Percentiles rank a stretch among this genome's conserved stretches.
These are phyloP conservation scores for Venturia canescens DNA, from an alignment of 1,140 invertebrate genomes.

Conservation along the genomic window DNA sequence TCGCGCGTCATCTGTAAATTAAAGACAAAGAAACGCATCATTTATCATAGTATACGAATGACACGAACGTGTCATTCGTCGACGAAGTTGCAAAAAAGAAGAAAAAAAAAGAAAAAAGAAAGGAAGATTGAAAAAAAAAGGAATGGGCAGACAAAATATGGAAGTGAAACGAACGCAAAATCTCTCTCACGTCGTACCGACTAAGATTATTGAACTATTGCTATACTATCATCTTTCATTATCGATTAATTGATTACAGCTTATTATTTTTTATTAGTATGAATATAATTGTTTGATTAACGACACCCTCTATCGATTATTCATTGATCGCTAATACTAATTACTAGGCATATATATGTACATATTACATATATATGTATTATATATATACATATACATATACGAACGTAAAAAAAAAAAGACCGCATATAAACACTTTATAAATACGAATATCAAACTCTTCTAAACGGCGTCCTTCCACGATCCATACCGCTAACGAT, in stretches of 20 bases:
- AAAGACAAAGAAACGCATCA: constrained; percentile 62
- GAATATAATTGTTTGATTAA: constrained; percentile 48
- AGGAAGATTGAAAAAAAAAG: constrained; percentile 56
- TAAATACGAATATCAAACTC: constrained; percentile 41
- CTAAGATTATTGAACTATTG: constrained; percentile 63
- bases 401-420: constrained; percentile 30
- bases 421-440: constrained; percentile 39
- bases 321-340: constrained; percentile 4
- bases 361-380: constrained; percentile 7
- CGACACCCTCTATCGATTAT: constrained; percentile 28
- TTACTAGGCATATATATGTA: constrained; percentile 3
- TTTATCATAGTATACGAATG: constrained; percentile 64
- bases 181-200: constrained; percentile 71
- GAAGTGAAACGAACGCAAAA: constrained; percentile 65
- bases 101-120: constrained; percentile 53
- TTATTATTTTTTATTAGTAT: constrained; percentile 46
- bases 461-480: constrained; percentile 19
- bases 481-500: constrained; percentile 19
- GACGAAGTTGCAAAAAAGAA: constrained; percentile 58
- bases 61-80: constrained; percentile 61
- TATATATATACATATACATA: constrained; percentile 8
- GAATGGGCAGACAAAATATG: constrained; percentile 61
- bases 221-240: constrained; percentile 61
- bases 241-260: constrained; percentile 70
- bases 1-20: constrained; percentile 74